Evolutionary conservation across 2,797 vertebrate species (phyloP).

Genomic region (Hemibagrus guttatus): DNA sequence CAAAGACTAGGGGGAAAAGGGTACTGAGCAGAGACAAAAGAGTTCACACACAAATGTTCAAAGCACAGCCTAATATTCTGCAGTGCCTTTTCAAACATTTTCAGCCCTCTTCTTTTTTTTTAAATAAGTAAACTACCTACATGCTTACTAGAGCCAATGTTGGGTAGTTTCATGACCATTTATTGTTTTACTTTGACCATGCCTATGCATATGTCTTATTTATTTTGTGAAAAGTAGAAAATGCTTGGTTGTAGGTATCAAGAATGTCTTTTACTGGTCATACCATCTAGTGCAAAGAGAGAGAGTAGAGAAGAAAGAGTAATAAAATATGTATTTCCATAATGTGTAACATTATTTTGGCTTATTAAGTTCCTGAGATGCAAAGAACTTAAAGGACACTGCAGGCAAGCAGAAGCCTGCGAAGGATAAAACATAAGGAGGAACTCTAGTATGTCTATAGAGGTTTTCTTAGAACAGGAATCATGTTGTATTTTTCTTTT

Average conservation of each 20-base stretch:
- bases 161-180: neutral
- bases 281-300: neutral
- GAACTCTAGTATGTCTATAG: neutral
- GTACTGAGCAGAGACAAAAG: neutral
- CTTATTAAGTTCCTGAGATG: neutral
- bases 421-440: neutral
- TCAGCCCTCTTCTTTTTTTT: neutral
- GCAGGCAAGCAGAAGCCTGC: no score
- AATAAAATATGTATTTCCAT: neutral
- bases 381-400: no score
- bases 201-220: neutral
- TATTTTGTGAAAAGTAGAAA: neutral
- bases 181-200: neutral
- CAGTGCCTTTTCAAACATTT: neutral
- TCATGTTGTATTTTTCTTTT: neutral
- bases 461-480: neutral
- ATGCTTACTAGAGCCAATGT: neutral
- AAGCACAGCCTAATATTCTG: neutral
- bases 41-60: neutral
- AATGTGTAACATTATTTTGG: neutral
- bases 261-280: neutral
- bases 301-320: neutral
- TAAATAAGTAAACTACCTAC: neutral
- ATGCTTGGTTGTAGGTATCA: neutral
- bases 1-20: constrained; percentile 3